These are phyloP conservation scores for Pituophis catenifer DNA, from an alignment of 2,113 vertebrate species.

Conservation along the genomic window DNA sequence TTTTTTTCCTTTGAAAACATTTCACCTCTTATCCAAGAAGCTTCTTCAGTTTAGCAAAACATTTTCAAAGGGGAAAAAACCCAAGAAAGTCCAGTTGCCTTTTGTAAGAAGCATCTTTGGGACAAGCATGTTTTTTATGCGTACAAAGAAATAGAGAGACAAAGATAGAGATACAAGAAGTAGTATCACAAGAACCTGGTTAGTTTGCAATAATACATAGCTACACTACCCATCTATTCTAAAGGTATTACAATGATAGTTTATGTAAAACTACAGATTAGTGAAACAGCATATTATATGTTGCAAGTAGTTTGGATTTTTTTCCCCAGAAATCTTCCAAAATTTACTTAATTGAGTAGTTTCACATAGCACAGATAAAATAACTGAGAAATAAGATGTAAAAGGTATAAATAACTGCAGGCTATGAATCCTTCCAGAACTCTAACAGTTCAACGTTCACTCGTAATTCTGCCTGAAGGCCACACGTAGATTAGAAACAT, in stretches of 20 bases:
- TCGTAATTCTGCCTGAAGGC: neutral
- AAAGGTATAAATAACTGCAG: neutral
- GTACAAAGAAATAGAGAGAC: neutral
- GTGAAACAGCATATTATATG: neutral
- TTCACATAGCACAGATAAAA: neutral
- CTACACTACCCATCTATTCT: neutral
- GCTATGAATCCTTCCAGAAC: neutral
- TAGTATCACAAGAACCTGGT: neutral
- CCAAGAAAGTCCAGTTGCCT: neutral
- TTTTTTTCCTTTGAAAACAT: neutral
- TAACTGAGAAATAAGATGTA: neutral
- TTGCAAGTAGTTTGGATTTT: neutral
- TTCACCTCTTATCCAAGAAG: neutral
- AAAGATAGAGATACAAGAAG: neutral
- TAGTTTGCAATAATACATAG: neutral
- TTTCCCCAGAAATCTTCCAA: neutral
- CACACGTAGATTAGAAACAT: neutral
- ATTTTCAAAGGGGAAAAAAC: too few species aligned
- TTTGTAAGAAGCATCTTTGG: neutral
- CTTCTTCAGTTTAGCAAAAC: neutral
- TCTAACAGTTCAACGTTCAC: neutral
- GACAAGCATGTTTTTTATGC: neutral
- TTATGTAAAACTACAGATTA: neutral
- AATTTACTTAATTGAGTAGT: neutral
- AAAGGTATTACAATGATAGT: neutral